Evolutionary conservation across 1,140 invertebrate genomes (phyloP).

Genomic region (Phymastichus coffea): DNA sequence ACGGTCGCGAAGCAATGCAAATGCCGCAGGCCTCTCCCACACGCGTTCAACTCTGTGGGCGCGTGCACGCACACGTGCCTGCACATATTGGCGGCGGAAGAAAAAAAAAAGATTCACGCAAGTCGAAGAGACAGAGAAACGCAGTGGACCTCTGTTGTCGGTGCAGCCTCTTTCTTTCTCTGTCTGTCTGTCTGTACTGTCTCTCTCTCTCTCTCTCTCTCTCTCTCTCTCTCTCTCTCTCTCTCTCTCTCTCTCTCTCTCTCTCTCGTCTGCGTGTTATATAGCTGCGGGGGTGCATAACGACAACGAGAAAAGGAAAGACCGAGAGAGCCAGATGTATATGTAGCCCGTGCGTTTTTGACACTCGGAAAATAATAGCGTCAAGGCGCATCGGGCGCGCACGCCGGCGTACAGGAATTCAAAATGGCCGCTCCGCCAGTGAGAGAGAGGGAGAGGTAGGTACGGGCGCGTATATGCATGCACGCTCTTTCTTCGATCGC

Average conservation of each 20-base stretch:
- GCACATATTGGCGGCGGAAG: not conserved
- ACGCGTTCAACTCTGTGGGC: not conserved
- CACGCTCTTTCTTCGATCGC: constrained; percentile 30
- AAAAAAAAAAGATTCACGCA: not conserved
- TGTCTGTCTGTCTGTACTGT: too few relatives aligned
- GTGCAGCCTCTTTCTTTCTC: too few relatives aligned
- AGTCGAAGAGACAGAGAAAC: too few relatives aligned
- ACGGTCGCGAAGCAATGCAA: too few relatives aligned
- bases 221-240: constrained; percentile 26
- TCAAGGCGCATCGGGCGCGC: constrained; percentile 12
- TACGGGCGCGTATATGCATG: constrained; percentile 33
- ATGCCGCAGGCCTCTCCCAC: too few relatives aligned
- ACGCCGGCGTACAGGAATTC: constrained; percentile 47
- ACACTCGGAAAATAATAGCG: constrained; percentile 50
- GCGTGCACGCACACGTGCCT: not conserved
- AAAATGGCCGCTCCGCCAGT: constrained; percentile 54
- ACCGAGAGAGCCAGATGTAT: too few relatives aligned
- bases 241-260: constrained; percentile 1
- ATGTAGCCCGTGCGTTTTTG: constrained; percentile 41
- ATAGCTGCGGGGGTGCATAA: too few relatives aligned
- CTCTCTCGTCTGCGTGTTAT: too few relatives aligned
- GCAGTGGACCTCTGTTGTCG: too few relatives aligned
- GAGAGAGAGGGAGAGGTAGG: too few relatives aligned
- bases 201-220: too few relatives aligned
- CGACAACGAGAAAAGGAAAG: too few relatives aligned